Percentiles rank a stretch among this genome's conserved stretches.
phyloP scores from a whole-genome alignment of 2,113 vertebrate genomes.

The Edolisoma coerulescens region DNA sequence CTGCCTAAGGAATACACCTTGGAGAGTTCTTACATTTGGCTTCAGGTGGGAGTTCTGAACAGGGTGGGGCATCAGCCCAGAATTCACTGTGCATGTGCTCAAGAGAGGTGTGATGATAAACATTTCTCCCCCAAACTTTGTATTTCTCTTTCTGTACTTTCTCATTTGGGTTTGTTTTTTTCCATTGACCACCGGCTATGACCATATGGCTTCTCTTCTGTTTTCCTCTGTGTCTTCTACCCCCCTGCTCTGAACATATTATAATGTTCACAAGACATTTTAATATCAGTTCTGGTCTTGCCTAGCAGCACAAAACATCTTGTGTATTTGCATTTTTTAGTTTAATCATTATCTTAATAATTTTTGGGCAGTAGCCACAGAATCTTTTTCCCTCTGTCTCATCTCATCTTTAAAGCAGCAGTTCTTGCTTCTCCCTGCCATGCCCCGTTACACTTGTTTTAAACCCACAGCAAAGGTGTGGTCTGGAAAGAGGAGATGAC shows the following conservation, averaged over 20 bases:
- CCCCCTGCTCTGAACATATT: constrained; percentile 43
- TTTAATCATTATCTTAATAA: constrained; percentile 75
- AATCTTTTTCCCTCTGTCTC: constrained; percentile 43
- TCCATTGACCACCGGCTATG: constrained; percentile 57
- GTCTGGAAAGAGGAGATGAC: neutral
- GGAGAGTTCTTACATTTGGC: neutral
- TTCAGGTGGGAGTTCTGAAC: neutral
- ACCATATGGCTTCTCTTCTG: constrained; percentile 70
- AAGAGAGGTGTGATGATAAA: neutral
- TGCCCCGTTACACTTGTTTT: neutral
- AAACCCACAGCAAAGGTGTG: neutral
- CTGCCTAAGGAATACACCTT: neutral
- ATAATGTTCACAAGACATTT: constrained; percentile 67
- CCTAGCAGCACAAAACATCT: constrained; percentile 73
- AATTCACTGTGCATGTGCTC: neutral
- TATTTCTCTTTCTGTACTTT: constrained; percentile 32
- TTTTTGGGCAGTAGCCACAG: constrained; percentile 70
- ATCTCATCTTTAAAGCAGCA: constrained; percentile 26
- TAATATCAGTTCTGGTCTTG: constrained; percentile 55
- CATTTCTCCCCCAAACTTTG: neutral
- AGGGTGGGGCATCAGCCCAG: neutral
- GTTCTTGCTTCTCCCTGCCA: neutral
- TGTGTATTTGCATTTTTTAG: constrained; percentile 74
- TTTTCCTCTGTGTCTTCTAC: constrained; percentile 60
- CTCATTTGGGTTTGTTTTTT: neutral